Base-by-base conservation (phyloP, 2,113 vertebrate species). In the Eulacestoma nigropectus region DNA sequence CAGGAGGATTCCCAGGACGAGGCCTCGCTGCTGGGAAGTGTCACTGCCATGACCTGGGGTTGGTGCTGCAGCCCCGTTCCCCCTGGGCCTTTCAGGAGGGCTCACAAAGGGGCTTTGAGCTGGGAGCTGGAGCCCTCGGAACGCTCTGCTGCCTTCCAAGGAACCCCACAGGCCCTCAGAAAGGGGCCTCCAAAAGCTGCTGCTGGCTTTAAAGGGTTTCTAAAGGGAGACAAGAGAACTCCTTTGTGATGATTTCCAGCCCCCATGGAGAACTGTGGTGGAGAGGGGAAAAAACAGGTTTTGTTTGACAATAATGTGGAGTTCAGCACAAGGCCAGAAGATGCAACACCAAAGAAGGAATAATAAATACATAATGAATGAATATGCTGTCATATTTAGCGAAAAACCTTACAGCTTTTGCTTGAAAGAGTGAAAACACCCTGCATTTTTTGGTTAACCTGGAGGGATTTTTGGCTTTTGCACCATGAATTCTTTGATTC, bases 61-160 rank as follows among this genome's bases (percentile, higher is more conserved):
- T 10, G 69, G 46, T 8, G 93, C 94, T 73, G 84, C 77, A 22
- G 3, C 65, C 72, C 16, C 67, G 29, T 91, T 76, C 4, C 83
- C 95, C 72, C 39, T 26, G 83, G 70, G 22, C 86, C 81, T 95
- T 91, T 83, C 91, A 95, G 94, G 87, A 57, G 73, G 22, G 47
- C 57, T 53, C 6, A 82, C 96, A 95, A 95, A 85, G 75, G 84
- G 64, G 69, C 85, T 96, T 92, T 97, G 47, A 96, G 74, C 64
- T 37, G 95, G 68, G 91, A 81, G 85, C 91, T 70, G 93, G 16
- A 81, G 82, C 49, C 77, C 65, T 96, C 87, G 30, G 96, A 27
- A 62, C 9, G 77, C 53, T 17, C 92, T 91, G 95, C 97, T 97
- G 92, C 78, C 97, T 97, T 97, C 96, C 95, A 94, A 96, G 87